Percentiles rank a stretch among this genome's conserved stretches.
Evolutionary conservation across 2,888 invertebrate species (phyloP).

Genomic region (Agrochola circellaris): DNA sequence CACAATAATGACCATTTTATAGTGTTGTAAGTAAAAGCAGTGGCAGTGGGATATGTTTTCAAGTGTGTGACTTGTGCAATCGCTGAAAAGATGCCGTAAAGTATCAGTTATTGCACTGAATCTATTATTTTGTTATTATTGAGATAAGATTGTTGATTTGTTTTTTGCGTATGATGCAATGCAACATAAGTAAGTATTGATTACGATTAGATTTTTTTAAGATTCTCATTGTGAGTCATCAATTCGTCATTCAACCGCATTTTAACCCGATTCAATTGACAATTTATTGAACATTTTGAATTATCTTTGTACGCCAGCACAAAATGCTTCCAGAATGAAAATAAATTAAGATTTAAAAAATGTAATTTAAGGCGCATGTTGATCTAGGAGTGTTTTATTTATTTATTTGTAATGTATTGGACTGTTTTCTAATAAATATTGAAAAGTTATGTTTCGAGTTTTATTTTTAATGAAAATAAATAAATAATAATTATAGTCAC

Average conservation of each 20-base stretch:
- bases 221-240: constrained; percentile 26
- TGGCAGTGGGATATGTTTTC: constrained; percentile 9
- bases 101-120: constrained; percentile 15
- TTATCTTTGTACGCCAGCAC: constrained; percentile 17
- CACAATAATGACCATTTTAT: constrained; percentile 23
- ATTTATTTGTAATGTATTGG: constrained; percentile 67
- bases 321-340: constrained; percentile 29
- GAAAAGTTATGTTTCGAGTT: constrained; percentile 39
- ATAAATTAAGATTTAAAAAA: constrained; percentile 6
- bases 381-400: constrained; percentile 58
- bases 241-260: constrained; percentile 10
- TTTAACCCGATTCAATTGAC: background rate
- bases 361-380: constrained; percentile 41
- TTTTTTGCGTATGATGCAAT: constrained; percentile 41
- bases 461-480: constrained; percentile 22
- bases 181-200: background rate
- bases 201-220: background rate
- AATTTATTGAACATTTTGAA: background rate
- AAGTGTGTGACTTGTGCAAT: constrained; percentile 13
- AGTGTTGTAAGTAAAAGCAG: background rate
- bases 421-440: constrained; percentile 66
- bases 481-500: background rate
- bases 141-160: constrained; percentile 29
- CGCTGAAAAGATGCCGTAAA: background rate
- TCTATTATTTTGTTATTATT: constrained; percentile 20